These are phyloP conservation scores for Drosophila emarginata DNA, from an alignment of 2,888 invertebrate genomes.

Conservation along the genomic window DNA sequence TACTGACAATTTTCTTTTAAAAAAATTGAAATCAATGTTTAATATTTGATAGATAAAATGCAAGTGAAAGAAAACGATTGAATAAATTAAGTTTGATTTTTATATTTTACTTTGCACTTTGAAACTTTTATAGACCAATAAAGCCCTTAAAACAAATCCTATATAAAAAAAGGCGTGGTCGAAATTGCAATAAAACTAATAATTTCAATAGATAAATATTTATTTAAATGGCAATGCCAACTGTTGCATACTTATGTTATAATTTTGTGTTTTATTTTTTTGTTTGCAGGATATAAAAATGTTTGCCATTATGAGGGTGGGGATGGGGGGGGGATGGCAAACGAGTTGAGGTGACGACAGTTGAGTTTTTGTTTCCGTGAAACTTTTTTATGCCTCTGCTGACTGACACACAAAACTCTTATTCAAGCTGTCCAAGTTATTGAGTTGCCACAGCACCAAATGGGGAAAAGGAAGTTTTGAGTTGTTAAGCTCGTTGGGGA, in stretches of 20 bases:
- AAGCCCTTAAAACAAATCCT: too few species aligned
- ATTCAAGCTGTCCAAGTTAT: slow-evolving; percentile 39
- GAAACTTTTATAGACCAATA: too few species aligned
- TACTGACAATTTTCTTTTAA: slow-evolving; percentile 18
- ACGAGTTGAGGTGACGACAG: slow-evolving; percentile 16
- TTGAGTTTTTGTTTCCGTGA: slow-evolving; percentile 20
- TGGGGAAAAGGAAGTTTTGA: slow-evolving; percentile 44
- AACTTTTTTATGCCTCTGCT: slow-evolving; percentile 54
- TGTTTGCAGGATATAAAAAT: not conserved
- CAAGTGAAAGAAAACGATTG: not conserved
- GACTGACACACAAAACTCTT: slow-evolving; percentile 61
- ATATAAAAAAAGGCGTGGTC: too few species aligned
- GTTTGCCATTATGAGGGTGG: not conserved
- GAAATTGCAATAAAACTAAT: too few species aligned
- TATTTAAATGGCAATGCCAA: too few species aligned
- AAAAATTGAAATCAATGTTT: slow-evolving; percentile 39
- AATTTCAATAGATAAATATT: too few species aligned
- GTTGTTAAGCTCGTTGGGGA: slow-evolving; percentile 67
- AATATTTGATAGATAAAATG: slow-evolving; percentile 21
- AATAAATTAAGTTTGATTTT: too few species aligned
- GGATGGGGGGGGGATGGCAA: not conserved
- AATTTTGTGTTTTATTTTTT: too few species aligned
- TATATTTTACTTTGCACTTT: too few species aligned
- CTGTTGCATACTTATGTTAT: too few species aligned
- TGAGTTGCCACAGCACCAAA: slow-evolving; percentile 32